Percentiles rank a stretch among this genome's conserved stretches.
Conservation (phyloP, 2,797 vertebrate species). For the Pseudochaenichthys georgianus region DNA sequence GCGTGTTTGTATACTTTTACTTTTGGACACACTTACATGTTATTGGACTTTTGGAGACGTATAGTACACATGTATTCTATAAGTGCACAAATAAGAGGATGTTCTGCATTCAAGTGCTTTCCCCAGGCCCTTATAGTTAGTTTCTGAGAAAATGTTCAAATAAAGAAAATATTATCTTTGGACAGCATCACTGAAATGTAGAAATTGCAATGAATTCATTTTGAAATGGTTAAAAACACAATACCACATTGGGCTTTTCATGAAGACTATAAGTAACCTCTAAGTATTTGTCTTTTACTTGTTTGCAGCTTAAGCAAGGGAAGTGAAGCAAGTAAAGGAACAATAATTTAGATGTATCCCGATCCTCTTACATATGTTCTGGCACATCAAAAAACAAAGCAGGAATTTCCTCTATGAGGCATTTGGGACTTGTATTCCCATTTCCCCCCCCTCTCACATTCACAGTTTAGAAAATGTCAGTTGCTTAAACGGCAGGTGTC, state of each 20-base stretch:
- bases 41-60: background rate
- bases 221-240: slow-evolving; percentile 4
- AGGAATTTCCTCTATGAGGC: slow-evolving; percentile 43
- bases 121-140: background rate
- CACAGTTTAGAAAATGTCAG: slow-evolving; percentile 47
- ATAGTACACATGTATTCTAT: background rate
- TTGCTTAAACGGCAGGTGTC: slow-evolving; percentile 70
- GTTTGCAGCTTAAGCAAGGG: background rate
- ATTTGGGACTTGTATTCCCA: slow-evolving; percentile 33
- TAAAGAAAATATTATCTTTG: background rate
- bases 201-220: background rate
- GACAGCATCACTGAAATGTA: slow-evolving; percentile 2
- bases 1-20: background rate
- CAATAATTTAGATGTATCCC: background rate
- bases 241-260: slow-evolving; percentile 4
- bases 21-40: slow-evolving; percentile 8
- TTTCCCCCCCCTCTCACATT: slow-evolving; percentile 12
- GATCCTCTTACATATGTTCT: background rate
- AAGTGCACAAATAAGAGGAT: slow-evolving; percentile 19
- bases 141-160: background rate
- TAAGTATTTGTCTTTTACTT: background rate
- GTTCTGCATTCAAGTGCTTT: background rate
- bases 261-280: background rate
- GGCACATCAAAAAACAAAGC: slow-evolving; percentile 15
- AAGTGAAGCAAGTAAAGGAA: background rate